Percentiles rank a stretch among this genome's conserved stretches.
phyloP scores from a whole-genome alignment of 2,113 vertebrate species.

The Thamnaconus septentrionalis region DNA sequence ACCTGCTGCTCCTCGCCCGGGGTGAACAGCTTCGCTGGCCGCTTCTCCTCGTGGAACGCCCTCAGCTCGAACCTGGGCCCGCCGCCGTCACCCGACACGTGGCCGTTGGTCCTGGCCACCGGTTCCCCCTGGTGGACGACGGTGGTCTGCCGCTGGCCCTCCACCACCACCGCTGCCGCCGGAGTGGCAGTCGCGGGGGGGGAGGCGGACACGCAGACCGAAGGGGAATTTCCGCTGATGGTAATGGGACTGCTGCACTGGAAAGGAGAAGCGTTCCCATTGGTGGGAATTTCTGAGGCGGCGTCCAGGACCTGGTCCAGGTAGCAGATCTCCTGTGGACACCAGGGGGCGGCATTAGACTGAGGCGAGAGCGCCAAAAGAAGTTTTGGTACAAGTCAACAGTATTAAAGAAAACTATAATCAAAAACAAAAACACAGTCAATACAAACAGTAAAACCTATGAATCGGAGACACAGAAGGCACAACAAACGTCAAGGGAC shows the following conservation, averaged over 20 bases:
- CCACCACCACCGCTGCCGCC: slow-evolving; percentile 31
- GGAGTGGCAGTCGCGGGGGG: slow-evolving; percentile 41
- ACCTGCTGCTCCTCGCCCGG: slow-evolving; percentile 78
- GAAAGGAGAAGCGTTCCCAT: slow-evolving; percentile 79
- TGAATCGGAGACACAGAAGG: no score
- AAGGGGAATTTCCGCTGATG: slow-evolving; percentile 66
- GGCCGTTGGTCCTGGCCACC: slow-evolving; percentile 54
- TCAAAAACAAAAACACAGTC: no score
- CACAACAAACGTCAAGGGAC: no score
- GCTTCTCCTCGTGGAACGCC: slow-evolving; percentile 92
- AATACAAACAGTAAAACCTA: no score
- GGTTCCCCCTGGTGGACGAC: slow-evolving; percentile 63
- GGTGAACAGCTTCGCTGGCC: slow-evolving; percentile 91
- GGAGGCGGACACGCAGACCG: slow-evolving; percentile 60
- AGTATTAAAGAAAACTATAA: no score
- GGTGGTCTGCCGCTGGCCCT: slow-evolving; percentile 61
- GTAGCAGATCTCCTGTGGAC: slow-evolving; percentile 87
- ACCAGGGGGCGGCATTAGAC: neutral
- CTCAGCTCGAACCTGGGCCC: slow-evolving; percentile 89
- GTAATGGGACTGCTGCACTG: slow-evolving; percentile 61
- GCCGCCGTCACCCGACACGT: slow-evolving; percentile 65
- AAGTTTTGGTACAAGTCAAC: no score
- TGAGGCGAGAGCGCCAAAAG: no score
- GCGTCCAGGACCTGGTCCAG: slow-evolving; percentile 94
- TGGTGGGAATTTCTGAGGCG: slow-evolving; percentile 83